Conservation (phyloP, 2,113 vertebrate species). For the Eudyptes chrysolophus region DNA sequence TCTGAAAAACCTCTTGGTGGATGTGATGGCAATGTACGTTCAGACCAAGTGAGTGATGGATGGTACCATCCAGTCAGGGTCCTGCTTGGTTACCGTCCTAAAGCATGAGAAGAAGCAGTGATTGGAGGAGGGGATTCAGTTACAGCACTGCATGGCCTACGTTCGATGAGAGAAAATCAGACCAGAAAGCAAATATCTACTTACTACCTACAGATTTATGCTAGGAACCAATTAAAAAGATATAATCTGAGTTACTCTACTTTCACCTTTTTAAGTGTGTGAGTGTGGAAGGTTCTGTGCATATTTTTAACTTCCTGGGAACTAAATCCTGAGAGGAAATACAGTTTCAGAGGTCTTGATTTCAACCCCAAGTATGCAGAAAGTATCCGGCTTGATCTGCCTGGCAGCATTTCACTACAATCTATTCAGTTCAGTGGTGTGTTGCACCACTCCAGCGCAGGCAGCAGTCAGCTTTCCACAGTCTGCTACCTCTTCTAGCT, state of each 20-base stretch:
- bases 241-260: not conserved
- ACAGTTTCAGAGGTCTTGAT: not conserved
- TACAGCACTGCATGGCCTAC: not conserved
- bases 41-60: not conserved
- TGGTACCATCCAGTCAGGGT: not conserved
- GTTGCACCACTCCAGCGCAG: not conserved
- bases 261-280: not conserved
- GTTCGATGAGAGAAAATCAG: not conserved
- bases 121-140: not conserved
- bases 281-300: not conserved
- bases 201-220: not conserved
- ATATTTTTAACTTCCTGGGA: not conserved
- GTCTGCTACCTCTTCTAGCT: not conserved
- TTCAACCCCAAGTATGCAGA: not conserved
- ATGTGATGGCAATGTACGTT: not conserved
- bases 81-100: not conserved
- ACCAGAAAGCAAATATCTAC: not conserved
- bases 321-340: not conserved
- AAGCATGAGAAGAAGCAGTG: not conserved
- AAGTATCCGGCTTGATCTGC: not conserved
- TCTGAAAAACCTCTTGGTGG: not conserved
- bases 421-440: not conserved
- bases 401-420: not conserved
- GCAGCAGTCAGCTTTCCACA: not conserved
- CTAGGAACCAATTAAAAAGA: not conserved